phyloP scores from a whole-genome alignment of 2,113 vertebrate genomes.

The Emydura subglobosa region DNA sequence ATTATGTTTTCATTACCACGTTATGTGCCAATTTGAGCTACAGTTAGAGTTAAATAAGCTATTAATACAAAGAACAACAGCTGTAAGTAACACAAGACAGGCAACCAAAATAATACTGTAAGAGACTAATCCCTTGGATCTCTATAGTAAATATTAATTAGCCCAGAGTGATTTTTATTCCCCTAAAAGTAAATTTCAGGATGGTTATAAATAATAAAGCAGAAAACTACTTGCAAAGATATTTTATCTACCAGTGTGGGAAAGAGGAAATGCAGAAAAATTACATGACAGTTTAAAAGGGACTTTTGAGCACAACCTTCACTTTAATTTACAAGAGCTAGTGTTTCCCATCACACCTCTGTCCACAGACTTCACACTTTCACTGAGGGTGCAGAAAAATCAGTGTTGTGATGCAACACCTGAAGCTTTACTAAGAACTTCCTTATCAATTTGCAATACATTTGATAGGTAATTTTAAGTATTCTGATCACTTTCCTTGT shows the following conservation, averaged over 20 bases:
- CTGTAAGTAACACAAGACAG: not conserved
- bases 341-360: not conserved
- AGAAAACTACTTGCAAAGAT: not conserved
- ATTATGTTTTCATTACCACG: not conserved
- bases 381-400: fast-evolving
- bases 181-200: not conserved
- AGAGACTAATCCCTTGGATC: not conserved
- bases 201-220: not conserved
- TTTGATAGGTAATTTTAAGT: not conserved
- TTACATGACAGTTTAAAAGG: not conserved
- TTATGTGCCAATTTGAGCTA: not conserved
- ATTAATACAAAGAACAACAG: not conserved
- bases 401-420: fast-evolving
- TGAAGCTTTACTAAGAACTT: fast-evolving
- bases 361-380: not conserved
- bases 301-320: not conserved
- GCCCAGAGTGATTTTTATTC: not conserved
- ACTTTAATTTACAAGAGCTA: not conserved
- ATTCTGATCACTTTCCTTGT: not conserved
- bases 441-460: fast-evolving
- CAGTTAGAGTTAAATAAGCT: not conserved
- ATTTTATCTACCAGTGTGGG: not conserved
- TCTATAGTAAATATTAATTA: not conserved
- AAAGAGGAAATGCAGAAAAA: not conserved
- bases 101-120: not conserved